Evolutionary conservation across 1,140 invertebrate genomes (phyloP).

Genomic region (Helicoverpa armigera): DNA sequence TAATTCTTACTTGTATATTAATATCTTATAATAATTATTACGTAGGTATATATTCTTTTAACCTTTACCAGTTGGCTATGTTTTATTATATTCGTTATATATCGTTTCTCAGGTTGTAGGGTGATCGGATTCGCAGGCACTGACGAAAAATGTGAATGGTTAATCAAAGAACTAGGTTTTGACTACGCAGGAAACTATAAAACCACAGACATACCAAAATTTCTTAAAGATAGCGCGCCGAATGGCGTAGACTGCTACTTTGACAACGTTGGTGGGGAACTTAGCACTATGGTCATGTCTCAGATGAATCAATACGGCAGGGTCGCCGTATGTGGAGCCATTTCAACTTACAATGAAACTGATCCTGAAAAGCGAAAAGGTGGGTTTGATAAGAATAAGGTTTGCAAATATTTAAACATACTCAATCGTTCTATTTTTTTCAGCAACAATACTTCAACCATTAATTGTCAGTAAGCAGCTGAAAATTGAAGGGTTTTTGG

Average conservation of each 20-base stretch:
- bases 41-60: no score
- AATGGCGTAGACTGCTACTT: constrained; percentile 91
- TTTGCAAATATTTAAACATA: background rate
- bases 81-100: no score
- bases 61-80: no score
- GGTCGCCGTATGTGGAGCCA: constrained; percentile 89
- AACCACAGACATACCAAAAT: constrained; percentile 84
- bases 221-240: constrained; percentile 88
- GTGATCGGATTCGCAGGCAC: constrained; percentile 91
- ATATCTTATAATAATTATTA: no score
- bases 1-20: no score
- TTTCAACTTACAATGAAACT: constrained; percentile 87
- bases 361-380: constrained; percentile 73
- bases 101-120: constrained; percentile 84
- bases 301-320: constrained; percentile 88
- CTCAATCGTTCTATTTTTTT: constrained; percentile 33
- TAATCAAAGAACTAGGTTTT: constrained; percentile 89
- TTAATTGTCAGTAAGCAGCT: constrained; percentile 86
- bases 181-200: constrained; percentile 92
- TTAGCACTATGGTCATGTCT: constrained; percentile 86
- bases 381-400: constrained; percentile 27
- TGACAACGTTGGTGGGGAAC: constrained; percentile 91
- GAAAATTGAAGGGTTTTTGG: constrained; percentile 88
- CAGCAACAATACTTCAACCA: constrained; percentile 84
- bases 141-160: constrained; percentile 90